A percentile compares a stretch with the other conserved stretches of the same genome.
Evolutionary conservation across 2,797 vertebrate genomes (phyloP).

Genomic region (Argya squamiceps): DNA sequence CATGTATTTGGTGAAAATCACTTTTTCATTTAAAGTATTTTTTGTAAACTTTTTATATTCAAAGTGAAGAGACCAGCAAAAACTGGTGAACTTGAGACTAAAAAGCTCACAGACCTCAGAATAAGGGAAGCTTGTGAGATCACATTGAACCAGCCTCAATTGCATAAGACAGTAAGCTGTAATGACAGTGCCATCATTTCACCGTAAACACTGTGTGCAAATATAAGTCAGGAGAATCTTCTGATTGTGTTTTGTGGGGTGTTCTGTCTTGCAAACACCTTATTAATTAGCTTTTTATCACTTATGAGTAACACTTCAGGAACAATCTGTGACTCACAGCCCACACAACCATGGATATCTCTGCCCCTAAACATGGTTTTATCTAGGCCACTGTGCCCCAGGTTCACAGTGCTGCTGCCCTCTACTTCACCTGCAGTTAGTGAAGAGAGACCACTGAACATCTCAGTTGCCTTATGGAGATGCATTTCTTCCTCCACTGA

Average conservation of each 20-base stretch:
- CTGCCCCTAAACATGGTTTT: background rate
- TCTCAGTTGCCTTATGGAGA: background rate
- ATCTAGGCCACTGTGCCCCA: background rate
- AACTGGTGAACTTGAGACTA: background rate
- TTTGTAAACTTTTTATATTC: background rate
- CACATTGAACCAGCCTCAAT: background rate
- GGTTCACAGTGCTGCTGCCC: background rate
- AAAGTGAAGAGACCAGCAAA: background rate
- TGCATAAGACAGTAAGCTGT: background rate
- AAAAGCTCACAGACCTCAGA: background rate
- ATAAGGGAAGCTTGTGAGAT: background rate
- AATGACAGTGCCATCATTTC: background rate
- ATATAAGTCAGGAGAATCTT: background rate
- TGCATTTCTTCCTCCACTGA: background rate
- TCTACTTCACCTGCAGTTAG: background rate
- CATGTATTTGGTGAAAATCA: background rate
- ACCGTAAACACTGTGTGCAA: background rate
- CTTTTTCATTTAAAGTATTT: background rate
- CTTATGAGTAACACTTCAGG: background rate
- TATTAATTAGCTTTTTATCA: background rate
- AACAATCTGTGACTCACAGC: background rate
- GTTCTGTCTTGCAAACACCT: background rate
- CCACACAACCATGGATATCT: background rate
- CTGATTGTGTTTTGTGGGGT: background rate
- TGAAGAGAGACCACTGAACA: background rate